Evolutionary conservation across 64 coral and sea anemone species (phyloP), one percentile per base, ranked within the genome.

Genomic region (Astreopora myriophthalma): DNA sequence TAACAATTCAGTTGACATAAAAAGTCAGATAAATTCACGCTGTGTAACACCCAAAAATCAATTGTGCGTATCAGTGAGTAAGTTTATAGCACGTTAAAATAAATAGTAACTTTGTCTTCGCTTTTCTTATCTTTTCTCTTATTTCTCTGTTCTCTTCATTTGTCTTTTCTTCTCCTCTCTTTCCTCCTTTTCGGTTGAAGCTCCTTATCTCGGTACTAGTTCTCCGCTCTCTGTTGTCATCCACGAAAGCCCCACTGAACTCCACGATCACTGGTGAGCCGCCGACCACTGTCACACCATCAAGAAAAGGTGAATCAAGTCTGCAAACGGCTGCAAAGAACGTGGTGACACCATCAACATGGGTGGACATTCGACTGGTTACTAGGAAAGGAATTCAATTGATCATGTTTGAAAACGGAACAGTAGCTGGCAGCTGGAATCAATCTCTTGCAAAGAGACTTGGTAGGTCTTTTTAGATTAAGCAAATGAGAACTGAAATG

Each of bases 321-420:
- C 27, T 33, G 31, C 29, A 71, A 34, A 32, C 13, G 16, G 68
- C 2, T 27, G 31, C 3, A 16, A 71, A 30, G 29, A 25, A 14
- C 12, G 31, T 71, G 31, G 13, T 13, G 19, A 52, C 51, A 10
- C 46, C 77, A 10, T 81, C 77, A 81, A 62, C 51, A 61, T 81
- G 49, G 77, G 49, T 81, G 49, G 77, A 81, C 9, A 35, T 62
- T 35, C 77, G 77, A 16, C 55, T 81, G 77, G 52, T 81, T 13
- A 81, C 27, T 13, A 81, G 52, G 28, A 81, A 61, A 81, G 77
- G 77, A 14, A 61, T 81, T n/a, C 13, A 81, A 34, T 20, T 81
- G 49, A 36, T 81, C 77, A 61, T 81, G 77, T 81, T 81, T 28
- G 49, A 16, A 81, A 81, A 81, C 19, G 77, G 77, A 1, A 81